These are phyloP conservation scores for Latrodectus elegans DNA, from an alignment of 2,888 invertebrate genomes.

Conservation along the genomic window DNA sequence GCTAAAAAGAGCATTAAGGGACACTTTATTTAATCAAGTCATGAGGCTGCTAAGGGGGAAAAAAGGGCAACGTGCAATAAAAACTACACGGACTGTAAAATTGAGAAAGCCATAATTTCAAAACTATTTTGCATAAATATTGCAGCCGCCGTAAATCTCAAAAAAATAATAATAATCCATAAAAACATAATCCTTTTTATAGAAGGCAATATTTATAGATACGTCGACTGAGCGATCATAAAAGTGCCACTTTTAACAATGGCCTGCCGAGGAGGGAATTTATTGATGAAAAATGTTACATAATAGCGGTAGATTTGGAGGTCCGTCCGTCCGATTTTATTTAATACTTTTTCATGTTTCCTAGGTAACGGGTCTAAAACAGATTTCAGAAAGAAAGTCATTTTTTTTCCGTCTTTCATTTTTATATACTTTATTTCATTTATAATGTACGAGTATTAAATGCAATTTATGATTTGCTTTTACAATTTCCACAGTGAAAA, in stretches of 20 bases:
- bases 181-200: conserved; percentile 67
- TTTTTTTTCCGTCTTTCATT: conserved; percentile 15
- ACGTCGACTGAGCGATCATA: conserved; percentile 45
- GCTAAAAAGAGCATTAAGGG: conserved; percentile 1
- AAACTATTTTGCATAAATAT: conserved; percentile 65
- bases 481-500: conserved; percentile 56
- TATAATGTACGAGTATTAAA: conserved; percentile 64
- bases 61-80: conserved; percentile 52
- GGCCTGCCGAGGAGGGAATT: conserved; percentile 54
- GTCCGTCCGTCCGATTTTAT: conserved; percentile 50
- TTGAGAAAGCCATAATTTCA: conserved; percentile 33
- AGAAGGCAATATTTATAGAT: conserved; percentile 66
- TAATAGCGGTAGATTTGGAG: conserved; percentile 66
- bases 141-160: conserved; percentile 54
- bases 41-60: conserved; percentile 19
- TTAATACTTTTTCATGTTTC: conserved; percentile 56
- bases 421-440: conserved; percentile 51
- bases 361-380: conserved; percentile 56
- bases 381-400: conserved; percentile 59
- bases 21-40: conserved; percentile 57
- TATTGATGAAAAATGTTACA: conserved; percentile 68
- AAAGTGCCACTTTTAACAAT: conserved; percentile 68
- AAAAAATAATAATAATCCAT: conserved; percentile 67
- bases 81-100: conserved; percentile 62
- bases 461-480: conserved; percentile 69